A percentile compares a stretch with the other conserved stretches of the same genome.
Conservation (phyloP, 2,888 invertebrate species). For the Acleris literana region DNA sequence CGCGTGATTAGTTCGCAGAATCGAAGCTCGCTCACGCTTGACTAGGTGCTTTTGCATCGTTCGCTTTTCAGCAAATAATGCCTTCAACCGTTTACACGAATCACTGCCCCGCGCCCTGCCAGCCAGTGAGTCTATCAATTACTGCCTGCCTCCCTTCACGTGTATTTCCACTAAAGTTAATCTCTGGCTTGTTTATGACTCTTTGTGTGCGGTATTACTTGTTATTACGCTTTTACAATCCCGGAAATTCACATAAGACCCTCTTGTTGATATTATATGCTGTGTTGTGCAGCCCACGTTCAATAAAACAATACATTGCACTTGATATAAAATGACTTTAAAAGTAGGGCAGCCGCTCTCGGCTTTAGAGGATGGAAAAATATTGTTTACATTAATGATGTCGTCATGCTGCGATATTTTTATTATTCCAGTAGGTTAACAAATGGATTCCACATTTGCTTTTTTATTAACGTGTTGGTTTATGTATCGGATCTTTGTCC, state of each 20-base stretch:
- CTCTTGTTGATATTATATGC: neutral
- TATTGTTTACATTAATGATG: conserved; percentile 1
- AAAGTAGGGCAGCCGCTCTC: conserved; percentile 24
- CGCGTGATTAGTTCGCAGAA: conserved; percentile 58
- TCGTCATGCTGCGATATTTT: neutral
- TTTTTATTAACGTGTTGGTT: neutral
- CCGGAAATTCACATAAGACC: neutral
- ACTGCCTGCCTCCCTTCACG: conserved; percentile 20
- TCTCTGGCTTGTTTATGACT: conserved; percentile 8
- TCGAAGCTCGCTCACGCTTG: conserved; percentile 57
- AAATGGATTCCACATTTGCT: neutral
- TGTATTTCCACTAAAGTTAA: conserved; percentile 11
- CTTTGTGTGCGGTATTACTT: conserved; percentile 1
- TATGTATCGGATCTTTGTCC: neutral
- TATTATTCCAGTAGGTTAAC: neutral
- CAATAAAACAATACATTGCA: conserved; percentile 17
- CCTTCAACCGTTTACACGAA: conserved; percentile 68
- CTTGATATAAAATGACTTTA: conserved; percentile 21
- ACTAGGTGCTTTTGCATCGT: conserved; percentile 68
- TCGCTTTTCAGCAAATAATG: conserved; percentile 64
- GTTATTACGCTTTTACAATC: neutral
- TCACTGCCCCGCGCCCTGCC: conserved; percentile 63
- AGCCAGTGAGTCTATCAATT: conserved; percentile 44
- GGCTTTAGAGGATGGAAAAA: conserved; percentile 1
- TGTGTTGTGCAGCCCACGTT: conserved; percentile 3